Conservation (phyloP, 1,140 invertebrate species). For the Diprion similis region DNA sequence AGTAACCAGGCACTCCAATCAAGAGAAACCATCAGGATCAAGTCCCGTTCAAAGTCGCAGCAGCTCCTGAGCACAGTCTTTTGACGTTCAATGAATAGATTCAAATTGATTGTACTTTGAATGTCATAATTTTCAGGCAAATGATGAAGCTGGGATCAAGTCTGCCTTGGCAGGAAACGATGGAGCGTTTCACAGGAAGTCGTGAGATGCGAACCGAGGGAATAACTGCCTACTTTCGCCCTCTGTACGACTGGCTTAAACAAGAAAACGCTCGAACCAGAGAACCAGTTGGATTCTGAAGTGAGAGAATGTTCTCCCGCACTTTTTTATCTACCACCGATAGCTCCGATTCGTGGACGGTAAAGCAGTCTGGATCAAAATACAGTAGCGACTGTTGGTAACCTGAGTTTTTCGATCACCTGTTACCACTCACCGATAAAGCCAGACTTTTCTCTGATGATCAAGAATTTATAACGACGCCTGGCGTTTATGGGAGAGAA, state of each 20-base stretch:
- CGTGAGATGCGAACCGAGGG: slow-evolving; percentile 19
- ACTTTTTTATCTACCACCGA: background rate
- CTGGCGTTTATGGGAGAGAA: too few relatives aligned
- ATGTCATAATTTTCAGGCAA: slow-evolving; percentile 40
- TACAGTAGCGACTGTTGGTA: background rate
- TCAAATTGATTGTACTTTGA: too few relatives aligned
- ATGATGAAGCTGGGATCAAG: slow-evolving; percentile 62
- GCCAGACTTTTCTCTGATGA: too few relatives aligned
- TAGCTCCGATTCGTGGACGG: background rate
- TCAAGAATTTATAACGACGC: too few relatives aligned
- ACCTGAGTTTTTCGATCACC: background rate
- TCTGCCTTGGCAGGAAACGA: slow-evolving; percentile 58
- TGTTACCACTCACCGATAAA: background rate
- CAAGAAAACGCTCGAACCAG: slow-evolving; percentile 15
- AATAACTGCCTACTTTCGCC: slow-evolving; percentile 19
- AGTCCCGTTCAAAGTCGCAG: too few relatives aligned
- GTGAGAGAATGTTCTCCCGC: background rate
- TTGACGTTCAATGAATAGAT: too few relatives aligned
- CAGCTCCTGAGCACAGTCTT: too few relatives aligned
- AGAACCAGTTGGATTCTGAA: slow-evolving; percentile 22
- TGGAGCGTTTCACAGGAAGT: slow-evolving; percentile 58
- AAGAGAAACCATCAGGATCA: too few relatives aligned
- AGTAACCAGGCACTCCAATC: too few relatives aligned
- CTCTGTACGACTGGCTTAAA: slow-evolving; percentile 22
- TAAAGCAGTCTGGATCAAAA: background rate